Evolutionary conservation across 1,140 invertebrate genomes (phyloP).

Genomic region (Sogatella furcifera): DNA sequence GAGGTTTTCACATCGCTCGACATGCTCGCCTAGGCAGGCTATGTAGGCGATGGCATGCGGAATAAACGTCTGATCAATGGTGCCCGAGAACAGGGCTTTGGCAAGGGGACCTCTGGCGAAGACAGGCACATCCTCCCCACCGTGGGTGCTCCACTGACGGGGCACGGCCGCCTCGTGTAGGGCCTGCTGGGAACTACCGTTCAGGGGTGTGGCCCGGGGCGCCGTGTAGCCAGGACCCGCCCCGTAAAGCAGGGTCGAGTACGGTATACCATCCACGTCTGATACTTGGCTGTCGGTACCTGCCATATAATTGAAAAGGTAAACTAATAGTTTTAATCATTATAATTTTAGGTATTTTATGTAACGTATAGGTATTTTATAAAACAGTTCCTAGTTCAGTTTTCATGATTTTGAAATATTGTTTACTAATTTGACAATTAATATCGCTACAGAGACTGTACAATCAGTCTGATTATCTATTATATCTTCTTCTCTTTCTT

Average conservation of each 20-base stretch:
- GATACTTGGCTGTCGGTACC: slow-evolving; percentile 54
- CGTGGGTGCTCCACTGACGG: slow-evolving; percentile 69
- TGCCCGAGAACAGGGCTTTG: slow-evolving; percentile 40
- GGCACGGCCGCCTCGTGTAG: slow-evolving; percentile 47
- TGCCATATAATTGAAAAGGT: slow-evolving; percentile 26
- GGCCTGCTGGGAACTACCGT: slow-evolving; percentile 31
- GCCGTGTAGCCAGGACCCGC: slow-evolving; percentile 52
- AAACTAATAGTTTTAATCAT: no score
- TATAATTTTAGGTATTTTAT: no score
- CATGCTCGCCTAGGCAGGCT: slow-evolving; percentile 36
- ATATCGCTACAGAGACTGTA: no score
- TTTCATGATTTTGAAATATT: no score
- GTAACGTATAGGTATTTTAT: no score
- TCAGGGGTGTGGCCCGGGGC: slow-evolving; percentile 33
- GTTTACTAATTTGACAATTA: no score
- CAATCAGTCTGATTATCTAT: no score
- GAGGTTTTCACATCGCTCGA: neutral
- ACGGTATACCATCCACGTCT: slow-evolving; percentile 51
- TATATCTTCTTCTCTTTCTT: no score
- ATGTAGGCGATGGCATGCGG: slow-evolving; percentile 65
- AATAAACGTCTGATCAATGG: slow-evolving; percentile 64
- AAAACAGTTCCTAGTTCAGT: no score
- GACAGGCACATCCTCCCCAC: slow-evolving; percentile 83
- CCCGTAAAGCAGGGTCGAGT: slow-evolving; percentile 59
- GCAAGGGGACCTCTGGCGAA: slow-evolving; percentile 48